Evolutionary conservation across 2,888 invertebrate species (phyloP), one percentile per base, ranked within the genome.

Genomic region (Drosophila atroscutellata): DNA sequence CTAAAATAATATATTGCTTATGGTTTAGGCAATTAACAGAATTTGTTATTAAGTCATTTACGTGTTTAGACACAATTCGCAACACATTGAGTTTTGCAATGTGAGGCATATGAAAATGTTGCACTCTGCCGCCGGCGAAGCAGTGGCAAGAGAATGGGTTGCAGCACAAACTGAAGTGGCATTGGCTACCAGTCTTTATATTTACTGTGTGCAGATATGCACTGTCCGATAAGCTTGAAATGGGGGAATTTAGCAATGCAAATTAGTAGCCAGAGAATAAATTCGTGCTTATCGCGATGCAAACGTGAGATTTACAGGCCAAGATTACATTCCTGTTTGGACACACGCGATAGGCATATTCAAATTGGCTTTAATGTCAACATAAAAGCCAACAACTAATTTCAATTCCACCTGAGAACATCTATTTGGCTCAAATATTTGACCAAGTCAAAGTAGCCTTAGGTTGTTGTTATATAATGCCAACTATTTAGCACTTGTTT

Each of bases 201-300:
- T 24, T 4, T 15, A 28, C 26, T 13, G n/a, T 9, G 4, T 55
- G 36, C 24, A 59, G 67, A 60, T 55, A 18, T 32, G 3, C 49
- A 59, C 36, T 18, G 39, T 4, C 49, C 68, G 89, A 85, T 89
- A 85, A 85, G 63, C 50, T 18, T n/a, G 37, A 57, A 80, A 37
- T n/a, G 37, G 36, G 76, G 55, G 9, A 52, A 60, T 71, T 87
- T 80, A 79, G 90, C 90, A 85, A 82, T 89, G 70, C 68, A 85
- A 87, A 87, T 85, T 73, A 68, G 58, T 59, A 68, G 54, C 64
- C 66, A 55, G 65, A 64, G 71, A 69, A 79, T 70, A 65, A 67
- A 59, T 57, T 66, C 49, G 28, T 24, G 32, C 52, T 59, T 74
- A 73, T 68, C 72, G 58, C 65, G 73, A 77, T 77, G 50, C 34